Evolutionary conservation across 2,797 vertebrate genomes (phyloP).

Genomic region (Rhodeus uyekii): DNA sequence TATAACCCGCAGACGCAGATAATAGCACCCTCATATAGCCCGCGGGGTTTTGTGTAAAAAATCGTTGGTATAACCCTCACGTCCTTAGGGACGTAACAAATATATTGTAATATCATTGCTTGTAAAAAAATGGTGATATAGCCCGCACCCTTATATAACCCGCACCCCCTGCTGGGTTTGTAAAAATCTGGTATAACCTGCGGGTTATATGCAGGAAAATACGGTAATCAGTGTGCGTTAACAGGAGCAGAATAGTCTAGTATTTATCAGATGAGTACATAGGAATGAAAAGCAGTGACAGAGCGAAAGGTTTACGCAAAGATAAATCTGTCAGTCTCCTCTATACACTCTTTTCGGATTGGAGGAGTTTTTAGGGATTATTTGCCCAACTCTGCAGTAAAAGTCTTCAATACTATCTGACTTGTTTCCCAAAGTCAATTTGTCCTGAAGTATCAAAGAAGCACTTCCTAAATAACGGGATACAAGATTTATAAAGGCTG

Average conservation of each 20-base stretch:
- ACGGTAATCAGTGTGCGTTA: not conserved
- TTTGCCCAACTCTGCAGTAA: constrained; percentile 61
- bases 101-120: too few species aligned
- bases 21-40: too few species aligned
- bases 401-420: constrained; percentile 66
- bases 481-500: constrained; percentile 71
- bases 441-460: constrained; percentile 63
- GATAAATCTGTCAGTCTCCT: constrained; percentile 34
- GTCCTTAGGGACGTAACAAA: too few species aligned
- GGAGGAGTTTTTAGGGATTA: constrained; percentile 61
- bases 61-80: too few species aligned
- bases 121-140: too few species aligned
- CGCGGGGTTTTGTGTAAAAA: too few species aligned
- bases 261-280: not conserved
- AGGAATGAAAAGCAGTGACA: not conserved
- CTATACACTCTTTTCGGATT: not conserved
- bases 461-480: constrained; percentile 65
- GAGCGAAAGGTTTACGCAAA: not conserved
- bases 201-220: too few species aligned
- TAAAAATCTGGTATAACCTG: too few species aligned
- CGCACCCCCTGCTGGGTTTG: too few species aligned
- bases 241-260: not conserved
- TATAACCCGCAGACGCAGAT: too few species aligned
- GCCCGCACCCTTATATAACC: too few species aligned
- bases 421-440: constrained; percentile 70